Conservation (phyloP, 2,888 invertebrate species). For the Hymenopus coronatus region DNA sequence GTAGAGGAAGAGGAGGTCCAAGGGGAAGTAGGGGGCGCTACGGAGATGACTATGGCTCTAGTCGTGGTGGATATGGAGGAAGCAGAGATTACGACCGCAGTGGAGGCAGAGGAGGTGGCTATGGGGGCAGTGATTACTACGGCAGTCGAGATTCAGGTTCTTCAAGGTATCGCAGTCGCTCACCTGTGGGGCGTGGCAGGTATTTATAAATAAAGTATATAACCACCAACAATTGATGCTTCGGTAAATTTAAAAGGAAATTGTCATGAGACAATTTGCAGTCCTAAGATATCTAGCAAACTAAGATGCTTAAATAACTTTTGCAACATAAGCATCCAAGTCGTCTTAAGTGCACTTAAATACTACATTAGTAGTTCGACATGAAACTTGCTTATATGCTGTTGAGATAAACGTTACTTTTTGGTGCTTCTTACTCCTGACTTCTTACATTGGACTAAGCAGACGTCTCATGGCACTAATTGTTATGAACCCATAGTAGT, state of each 20-base stretch:
- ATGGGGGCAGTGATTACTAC: constrained; percentile 49
- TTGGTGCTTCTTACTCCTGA: background rate
- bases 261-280: constrained; percentile 29
- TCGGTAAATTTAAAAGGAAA: background rate
- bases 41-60: constrained; percentile 45
- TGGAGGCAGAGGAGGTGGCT: constrained; percentile 45
- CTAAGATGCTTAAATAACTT: background rate
- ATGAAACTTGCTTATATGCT: background rate
- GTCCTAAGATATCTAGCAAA: background rate
- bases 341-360: background rate
- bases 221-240: background rate
- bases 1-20: constrained; percentile 38
- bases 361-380: background rate
- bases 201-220: constrained; percentile 39
- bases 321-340: background rate
- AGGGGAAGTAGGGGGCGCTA: constrained; percentile 44
- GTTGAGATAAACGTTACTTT: background rate
- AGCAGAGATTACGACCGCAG: constrained; percentile 46
- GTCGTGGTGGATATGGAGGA: constrained; percentile 40
- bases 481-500: constrained; percentile 4
- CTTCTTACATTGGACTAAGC: constrained; percentile 22
- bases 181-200: constrained; percentile 54
- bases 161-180: constrained; percentile 53
- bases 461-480: constrained; percentile 29
- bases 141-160: constrained; percentile 55